Conservation (phyloP, 1,140 invertebrate species). For the Dendroctonus ponderosae region DNA sequence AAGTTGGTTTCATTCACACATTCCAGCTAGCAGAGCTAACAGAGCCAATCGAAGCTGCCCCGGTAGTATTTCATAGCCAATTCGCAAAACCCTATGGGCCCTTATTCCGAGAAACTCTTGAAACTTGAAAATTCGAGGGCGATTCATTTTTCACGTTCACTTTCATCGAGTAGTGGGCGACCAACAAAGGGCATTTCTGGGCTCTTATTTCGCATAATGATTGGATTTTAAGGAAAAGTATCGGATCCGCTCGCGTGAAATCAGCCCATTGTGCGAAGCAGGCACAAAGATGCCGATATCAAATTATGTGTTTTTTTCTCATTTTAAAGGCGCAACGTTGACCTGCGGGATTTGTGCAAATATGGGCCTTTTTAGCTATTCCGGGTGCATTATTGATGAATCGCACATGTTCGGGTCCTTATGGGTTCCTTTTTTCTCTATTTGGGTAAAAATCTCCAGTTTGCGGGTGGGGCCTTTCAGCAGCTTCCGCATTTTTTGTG, state of each 20-base stretch:
- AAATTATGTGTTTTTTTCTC: slow-evolving; percentile 35
- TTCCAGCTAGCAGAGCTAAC: too few species aligned
- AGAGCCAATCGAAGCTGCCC: background rate
- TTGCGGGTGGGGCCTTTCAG: slow-evolving; percentile 20
- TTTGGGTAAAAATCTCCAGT: slow-evolving; percentile 29
- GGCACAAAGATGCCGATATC: slow-evolving; percentile 37
- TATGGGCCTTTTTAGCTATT: slow-evolving; percentile 30
- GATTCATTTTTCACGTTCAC: slow-evolving; percentile 32
- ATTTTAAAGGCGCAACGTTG: slow-evolving; percentile 18
- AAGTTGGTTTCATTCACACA: too few species aligned
- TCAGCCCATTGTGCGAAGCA: slow-evolving; percentile 30
- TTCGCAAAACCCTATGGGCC: background rate
- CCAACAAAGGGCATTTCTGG: slow-evolving; percentile 23
- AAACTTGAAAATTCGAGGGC: slow-evolving; percentile 23
- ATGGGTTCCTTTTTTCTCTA: slow-evolving; percentile 30
- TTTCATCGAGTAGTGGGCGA: slow-evolving; percentile 29
- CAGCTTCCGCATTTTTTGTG: slow-evolving; percentile 36
- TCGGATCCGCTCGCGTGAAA: slow-evolving; percentile 35
- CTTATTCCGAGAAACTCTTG: slow-evolving; percentile 26
- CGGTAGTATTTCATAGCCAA: slow-evolving; percentile 19
- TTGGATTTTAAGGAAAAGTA: slow-evolving; percentile 29
- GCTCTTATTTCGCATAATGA: slow-evolving; percentile 33
- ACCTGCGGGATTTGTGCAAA: slow-evolving; percentile 37
- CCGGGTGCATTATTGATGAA: slow-evolving; percentile 27
- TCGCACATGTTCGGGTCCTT: slow-evolving; percentile 37